These are phyloP conservation scores for Orthonyx spaldingii DNA, from an alignment of 2,113 vertebrate species.

Conservation along the genomic window DNA sequence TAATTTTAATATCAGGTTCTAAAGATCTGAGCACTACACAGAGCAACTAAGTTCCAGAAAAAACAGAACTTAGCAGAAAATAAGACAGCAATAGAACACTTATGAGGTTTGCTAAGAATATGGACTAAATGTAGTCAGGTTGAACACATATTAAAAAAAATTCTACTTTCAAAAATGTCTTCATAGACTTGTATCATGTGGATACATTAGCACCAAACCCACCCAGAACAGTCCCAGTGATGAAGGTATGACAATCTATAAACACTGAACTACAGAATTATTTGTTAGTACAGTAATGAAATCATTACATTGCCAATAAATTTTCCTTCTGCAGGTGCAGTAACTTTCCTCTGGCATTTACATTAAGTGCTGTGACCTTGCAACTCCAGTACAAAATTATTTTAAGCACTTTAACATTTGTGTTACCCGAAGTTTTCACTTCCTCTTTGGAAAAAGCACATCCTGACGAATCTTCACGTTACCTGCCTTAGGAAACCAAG, in stretches of 20 bases:
- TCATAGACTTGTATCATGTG: background rate
- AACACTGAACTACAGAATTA: background rate
- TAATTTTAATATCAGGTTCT: background rate
- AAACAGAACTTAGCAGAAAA: background rate
- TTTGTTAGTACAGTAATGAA: background rate
- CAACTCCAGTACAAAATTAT: background rate
- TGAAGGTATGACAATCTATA: background rate
- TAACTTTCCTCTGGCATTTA: background rate
- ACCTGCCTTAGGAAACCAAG: background rate
- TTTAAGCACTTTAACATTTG: background rate
- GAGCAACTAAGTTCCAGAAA: background rate
- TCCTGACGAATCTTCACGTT: background rate
- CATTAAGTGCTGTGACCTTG: background rate
- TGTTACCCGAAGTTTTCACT: background rate
- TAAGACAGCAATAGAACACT: background rate
- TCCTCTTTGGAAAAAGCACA: background rate
- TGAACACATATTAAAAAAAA: background rate
- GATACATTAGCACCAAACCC: background rate
- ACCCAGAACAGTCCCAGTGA: background rate
- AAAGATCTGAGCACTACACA: background rate
- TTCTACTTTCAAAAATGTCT: background rate
- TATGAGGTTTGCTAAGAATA: background rate
- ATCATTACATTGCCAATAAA: background rate
- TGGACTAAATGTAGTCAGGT: background rate
- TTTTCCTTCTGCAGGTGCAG: background rate